phyloP scores from a whole-genome alignment of 2,797 vertebrate species.

The Fringilla coelebs region DNA sequence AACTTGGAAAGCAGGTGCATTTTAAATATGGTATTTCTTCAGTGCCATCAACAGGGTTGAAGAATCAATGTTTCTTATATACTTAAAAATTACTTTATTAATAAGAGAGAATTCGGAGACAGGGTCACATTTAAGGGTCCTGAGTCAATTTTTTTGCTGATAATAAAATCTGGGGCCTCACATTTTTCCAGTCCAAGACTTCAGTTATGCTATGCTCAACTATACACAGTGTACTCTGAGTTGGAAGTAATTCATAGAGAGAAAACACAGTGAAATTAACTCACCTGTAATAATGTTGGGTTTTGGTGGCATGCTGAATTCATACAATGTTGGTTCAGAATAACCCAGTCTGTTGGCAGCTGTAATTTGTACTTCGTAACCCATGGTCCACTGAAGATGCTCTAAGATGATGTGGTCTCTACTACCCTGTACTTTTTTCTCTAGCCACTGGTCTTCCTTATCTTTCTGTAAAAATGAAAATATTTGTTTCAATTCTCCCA shows the following conservation, averaged over 20 bases:
- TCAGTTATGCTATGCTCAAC: neutral
- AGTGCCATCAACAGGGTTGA: neutral
- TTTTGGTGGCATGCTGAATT: conserved; percentile 98
- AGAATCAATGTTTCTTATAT: neutral
- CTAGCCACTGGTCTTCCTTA: conserved; percentile 97
- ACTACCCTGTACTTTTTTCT: conserved; percentile 90
- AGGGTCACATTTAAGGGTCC: neutral
- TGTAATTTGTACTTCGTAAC: conserved; percentile 96
- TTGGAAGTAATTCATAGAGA: neutral
- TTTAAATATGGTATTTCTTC: neutral
- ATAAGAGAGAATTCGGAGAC: neutral
- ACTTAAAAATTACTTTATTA: neutral
- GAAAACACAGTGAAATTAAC: neutral
- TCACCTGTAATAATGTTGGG: conserved; percentile 95
- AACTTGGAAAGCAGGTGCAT: neutral
- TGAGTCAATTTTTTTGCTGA: neutral
- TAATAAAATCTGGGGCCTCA: neutral
- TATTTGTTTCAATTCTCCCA: neutral
- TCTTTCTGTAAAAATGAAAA: conserved; percentile 80
- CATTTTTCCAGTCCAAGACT: neutral
- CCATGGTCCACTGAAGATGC: conserved; percentile 95
- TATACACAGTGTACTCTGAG: neutral
- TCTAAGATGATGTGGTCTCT: conserved; percentile 93
- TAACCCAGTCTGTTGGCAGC: conserved; percentile 94
- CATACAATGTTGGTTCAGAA: conserved; percentile 95